Percentiles rank a stretch among this genome's conserved stretches.
phyloP scores from a whole-genome alignment of 1,140 invertebrate species.

The Papilio glaucus region DNA sequence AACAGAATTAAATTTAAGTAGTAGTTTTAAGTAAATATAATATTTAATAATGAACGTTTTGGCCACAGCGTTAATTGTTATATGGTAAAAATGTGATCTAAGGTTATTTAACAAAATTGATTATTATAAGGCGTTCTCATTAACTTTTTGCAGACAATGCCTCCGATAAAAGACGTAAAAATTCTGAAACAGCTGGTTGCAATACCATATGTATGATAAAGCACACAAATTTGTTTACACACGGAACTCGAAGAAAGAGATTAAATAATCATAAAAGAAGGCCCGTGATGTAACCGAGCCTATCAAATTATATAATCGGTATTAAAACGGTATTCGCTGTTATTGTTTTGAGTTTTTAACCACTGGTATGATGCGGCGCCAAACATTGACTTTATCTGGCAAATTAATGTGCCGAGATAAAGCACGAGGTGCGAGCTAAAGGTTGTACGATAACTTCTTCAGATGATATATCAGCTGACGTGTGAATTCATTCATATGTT shows the following conservation, averaged over 20 bases:
- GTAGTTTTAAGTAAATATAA: no score
- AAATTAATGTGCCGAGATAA: constrained; percentile 68
- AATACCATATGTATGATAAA: no score
- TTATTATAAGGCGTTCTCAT: no score
- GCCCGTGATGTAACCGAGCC: constrained; percentile 32
- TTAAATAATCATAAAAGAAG: constrained; percentile 30
- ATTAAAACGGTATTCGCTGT: constrained; percentile 29
- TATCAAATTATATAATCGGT: constrained; percentile 11
- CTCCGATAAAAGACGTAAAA: no score
- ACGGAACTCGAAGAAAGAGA: neutral
- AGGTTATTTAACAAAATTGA: no score
- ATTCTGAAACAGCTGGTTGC: no score
- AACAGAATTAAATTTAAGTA: no score
- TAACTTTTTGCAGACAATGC: no score
- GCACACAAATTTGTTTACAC: neutral
- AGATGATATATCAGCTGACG: constrained; percentile 52
- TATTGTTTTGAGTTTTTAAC: constrained; percentile 51
- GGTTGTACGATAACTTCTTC: constrained; percentile 59
- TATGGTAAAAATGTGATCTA: no score
- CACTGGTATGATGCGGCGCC: constrained; percentile 44
- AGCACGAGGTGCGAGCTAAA: constrained; percentile 57
- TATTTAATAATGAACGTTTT: no score
- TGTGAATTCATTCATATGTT: constrained; percentile 50
- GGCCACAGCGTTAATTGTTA: no score
- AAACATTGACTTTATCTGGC: constrained; percentile 57